phyloP scores from a whole-genome alignment of 1,140 invertebrate species.

The Megathymus violae region DNA sequence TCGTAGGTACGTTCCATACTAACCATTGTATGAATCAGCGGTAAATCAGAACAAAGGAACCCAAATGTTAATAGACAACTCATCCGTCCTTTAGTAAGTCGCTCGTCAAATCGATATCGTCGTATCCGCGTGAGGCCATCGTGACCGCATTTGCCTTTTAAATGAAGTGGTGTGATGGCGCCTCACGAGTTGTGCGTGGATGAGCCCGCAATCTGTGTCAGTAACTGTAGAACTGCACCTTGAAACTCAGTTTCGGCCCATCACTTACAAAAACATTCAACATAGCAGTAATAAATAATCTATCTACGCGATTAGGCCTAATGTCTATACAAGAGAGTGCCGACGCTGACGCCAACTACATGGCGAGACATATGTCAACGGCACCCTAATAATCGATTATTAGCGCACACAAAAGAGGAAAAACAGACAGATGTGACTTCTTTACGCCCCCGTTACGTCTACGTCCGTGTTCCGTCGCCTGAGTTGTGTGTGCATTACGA shows the following conservation, averaged over 20 bases:
- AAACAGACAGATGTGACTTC: too few species aligned
- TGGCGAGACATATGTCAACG: too few species aligned
- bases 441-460: too few species aligned
- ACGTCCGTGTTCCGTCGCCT: too few species aligned
- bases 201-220: conserved; percentile 66
- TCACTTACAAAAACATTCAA: not conserved
- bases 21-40: conserved; percentile 2
- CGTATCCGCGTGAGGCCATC: conserved; percentile 64
- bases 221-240: conserved; percentile 49
- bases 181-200: conserved; percentile 66
- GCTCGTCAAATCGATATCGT: conserved; percentile 47
- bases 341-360: too few species aligned
- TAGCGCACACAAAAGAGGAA: too few species aligned
- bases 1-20: not conserved
- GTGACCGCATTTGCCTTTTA: conserved; percentile 76
- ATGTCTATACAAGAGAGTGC: too few species aligned
- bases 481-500: too few species aligned
- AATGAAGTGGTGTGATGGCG: conserved; percentile 64
- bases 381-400: too few species aligned
- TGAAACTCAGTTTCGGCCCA: not conserved
- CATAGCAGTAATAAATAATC: not conserved
- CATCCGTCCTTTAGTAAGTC: conserved; percentile 10
- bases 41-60: conserved; percentile 15
- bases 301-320: too few species aligned
- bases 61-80: conserved; percentile 2